These are phyloP conservation scores for Alectoris magna DNA, from an alignment of 2,797 vertebrate species.

Conservation along the genomic window DNA sequence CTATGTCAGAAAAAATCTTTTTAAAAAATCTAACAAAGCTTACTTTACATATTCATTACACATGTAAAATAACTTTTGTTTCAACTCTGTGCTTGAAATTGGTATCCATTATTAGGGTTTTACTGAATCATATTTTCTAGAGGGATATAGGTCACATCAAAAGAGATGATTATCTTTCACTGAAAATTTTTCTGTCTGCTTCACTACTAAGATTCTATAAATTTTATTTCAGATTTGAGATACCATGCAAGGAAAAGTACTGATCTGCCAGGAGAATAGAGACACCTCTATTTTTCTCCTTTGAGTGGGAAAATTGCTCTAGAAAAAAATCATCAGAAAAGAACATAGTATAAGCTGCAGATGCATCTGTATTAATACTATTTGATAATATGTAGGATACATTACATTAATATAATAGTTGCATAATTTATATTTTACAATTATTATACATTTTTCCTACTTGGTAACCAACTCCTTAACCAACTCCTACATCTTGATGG, in stretches of 20 bases:
- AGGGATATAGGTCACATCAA: background rate
- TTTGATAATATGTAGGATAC: no score
- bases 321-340: background rate
- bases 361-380: background rate
- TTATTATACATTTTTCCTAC: background rate
- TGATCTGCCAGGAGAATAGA: background rate
- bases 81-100: background rate
- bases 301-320: background rate
- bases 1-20: background rate
- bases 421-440: background rate
- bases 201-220: background rate
- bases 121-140: background rate
- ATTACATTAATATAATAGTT: background rate
- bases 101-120: background rate
- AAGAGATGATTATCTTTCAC: background rate
- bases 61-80: background rate
- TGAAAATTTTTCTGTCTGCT: background rate
- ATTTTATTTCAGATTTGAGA: background rate
- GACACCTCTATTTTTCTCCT: accelerated
- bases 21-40: background rate
- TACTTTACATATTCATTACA: background rate
- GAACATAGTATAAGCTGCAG: background rate
- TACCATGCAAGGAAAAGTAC: background rate
- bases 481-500: background rate
- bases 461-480: background rate